Evolutionary conservation across 2,797 vertebrate species (phyloP).

Genomic region (Nannoperca obscura): DNA sequence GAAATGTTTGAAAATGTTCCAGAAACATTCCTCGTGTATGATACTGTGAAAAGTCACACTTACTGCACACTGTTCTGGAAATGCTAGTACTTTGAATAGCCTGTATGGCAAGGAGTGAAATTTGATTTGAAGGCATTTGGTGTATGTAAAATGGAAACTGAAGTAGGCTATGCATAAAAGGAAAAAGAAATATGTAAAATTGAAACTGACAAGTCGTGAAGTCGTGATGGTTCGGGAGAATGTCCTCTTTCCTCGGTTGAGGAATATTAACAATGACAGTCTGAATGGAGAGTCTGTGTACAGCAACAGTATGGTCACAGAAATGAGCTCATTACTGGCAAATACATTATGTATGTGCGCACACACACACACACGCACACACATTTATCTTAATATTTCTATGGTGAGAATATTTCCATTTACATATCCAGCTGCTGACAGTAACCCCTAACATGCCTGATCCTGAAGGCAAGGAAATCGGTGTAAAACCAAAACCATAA

Average conservation of each 20-base stretch:
- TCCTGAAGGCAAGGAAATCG: conserved; percentile 44
- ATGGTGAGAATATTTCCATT: conserved; percentile 59
- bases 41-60: conserved; percentile 53
- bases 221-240: conserved; percentile 65
- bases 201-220: conserved; percentile 66
- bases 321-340: conserved; percentile 77
- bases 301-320: conserved; percentile 63
- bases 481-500: conserved; percentile 59
- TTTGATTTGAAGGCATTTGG: conserved; percentile 61
- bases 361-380: conserved; percentile 13
- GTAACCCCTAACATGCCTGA: conserved; percentile 44
- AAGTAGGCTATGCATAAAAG: conserved; percentile 55
- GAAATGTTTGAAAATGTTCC: conserved; percentile 51
- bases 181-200: conserved; percentile 67
- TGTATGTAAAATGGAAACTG: conserved; percentile 56
- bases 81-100: conserved; percentile 39
- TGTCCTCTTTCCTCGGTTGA: conserved; percentile 55
- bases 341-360: conserved; percentile 64
- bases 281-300: conserved; percentile 73
- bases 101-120: conserved; percentile 41
- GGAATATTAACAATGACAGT: conserved; percentile 69
- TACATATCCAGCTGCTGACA: conserved; percentile 59
- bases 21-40: conserved; percentile 55
- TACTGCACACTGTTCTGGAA: conserved; percentile 32
- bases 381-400: conserved; percentile 49